phyloP scores from a whole-genome alignment of 2,797 vertebrate genomes.

The Schizothorax lantsangensis region DNA sequence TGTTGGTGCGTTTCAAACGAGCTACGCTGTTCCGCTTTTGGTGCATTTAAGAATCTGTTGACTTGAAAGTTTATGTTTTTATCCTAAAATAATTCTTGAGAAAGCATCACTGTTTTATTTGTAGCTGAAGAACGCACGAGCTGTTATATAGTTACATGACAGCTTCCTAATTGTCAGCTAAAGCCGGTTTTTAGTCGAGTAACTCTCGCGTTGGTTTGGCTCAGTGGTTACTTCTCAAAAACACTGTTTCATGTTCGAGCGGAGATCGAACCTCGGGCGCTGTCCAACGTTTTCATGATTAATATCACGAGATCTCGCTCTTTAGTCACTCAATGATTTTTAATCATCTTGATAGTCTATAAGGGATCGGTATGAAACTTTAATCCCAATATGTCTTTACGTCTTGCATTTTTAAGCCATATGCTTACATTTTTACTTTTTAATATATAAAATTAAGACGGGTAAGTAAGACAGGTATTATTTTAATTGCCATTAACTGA shows the following conservation, averaged over 20 bases:
- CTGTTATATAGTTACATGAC: no score
- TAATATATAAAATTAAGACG: not conserved
- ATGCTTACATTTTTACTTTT: not conserved
- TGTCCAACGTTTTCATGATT: slow-evolving; percentile 31
- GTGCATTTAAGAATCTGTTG: no score
- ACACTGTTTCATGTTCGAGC: not conserved
- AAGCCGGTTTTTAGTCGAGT: rapidly evolving
- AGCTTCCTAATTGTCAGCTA: no score
- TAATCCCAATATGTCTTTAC: not conserved
- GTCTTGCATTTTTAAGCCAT: not conserved
- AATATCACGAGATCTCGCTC: not conserved
- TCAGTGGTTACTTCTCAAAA: slow-evolving; percentile 46
- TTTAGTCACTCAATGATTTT: not conserved
- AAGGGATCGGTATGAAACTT: not conserved
- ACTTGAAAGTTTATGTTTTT: no score
- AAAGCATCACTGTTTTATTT: no score
- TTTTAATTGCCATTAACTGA: not conserved
- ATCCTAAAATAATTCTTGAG: no score
- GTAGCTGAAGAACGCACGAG: no score
- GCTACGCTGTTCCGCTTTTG: no score
- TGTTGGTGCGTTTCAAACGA: no score
- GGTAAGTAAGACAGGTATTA: not conserved
- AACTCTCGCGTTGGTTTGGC: not conserved
- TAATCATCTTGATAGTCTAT: no score
- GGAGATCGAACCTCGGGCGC: slow-evolving; percentile 18